Conservation (phyloP, 2,113 vertebrate genomes). For the Elaphurus davidianus region DNA sequence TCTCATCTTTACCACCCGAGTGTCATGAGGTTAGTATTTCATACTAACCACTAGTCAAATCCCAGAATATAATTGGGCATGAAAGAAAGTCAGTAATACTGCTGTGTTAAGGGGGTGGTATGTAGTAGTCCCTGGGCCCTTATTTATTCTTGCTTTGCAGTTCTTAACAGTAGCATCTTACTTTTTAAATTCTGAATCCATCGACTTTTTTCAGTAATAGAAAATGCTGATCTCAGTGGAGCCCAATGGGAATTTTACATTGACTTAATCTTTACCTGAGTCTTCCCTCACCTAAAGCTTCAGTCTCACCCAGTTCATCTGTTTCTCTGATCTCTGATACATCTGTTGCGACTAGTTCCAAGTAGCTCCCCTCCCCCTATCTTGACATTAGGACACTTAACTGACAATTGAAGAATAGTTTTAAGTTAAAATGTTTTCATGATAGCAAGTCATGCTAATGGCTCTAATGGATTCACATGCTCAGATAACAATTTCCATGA, state of each 20-base stretch:
- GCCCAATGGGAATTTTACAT: background rate
- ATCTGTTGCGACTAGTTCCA: background rate
- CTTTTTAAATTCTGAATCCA: background rate
- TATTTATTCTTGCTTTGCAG: background rate
- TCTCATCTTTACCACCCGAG: background rate
- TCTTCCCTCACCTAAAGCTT: background rate
- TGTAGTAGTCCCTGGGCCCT: background rate
- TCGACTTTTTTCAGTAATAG: background rate
- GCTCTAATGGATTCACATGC: background rate
- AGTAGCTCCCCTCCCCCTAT: background rate
- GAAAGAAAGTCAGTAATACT: background rate
- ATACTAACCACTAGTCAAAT: background rate
- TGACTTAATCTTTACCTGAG: background rate
- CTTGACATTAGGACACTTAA: background rate
- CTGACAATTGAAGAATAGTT: background rate
- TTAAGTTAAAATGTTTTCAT: background rate
- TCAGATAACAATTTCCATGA: background rate
- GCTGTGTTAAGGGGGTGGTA: background rate
- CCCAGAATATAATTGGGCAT: background rate
- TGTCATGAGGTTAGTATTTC: background rate
- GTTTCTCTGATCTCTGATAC: background rate
- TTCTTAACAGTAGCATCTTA: background rate
- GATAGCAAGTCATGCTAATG: background rate
- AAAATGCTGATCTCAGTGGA: background rate
- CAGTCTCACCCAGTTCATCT: background rate